These are phyloP conservation scores for Petaurus breviceps DNA, from an alignment of 2,113 vertebrate genomes.

Conservation along the genomic window DNA sequence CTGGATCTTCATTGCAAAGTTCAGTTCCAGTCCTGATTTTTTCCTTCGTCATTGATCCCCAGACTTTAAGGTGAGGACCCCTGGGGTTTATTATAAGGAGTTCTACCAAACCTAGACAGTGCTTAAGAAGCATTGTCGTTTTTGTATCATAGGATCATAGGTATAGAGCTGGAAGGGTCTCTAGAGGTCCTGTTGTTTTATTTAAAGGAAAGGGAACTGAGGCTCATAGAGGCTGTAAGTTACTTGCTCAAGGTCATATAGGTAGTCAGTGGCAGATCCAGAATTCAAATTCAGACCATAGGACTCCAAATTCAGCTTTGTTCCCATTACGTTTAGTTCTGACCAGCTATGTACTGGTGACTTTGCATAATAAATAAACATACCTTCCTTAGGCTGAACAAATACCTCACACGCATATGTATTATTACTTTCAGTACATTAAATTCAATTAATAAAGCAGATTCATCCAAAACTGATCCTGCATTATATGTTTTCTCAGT, in stretches of 20 bases:
- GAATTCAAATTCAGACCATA: slow-evolving; percentile 29
- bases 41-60: not conserved
- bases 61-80: not conserved
- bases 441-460: too few species aligned
- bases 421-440: too few species aligned
- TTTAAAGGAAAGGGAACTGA: slow-evolving; percentile 43
- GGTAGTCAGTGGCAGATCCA: not conserved
- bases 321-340: not conserved
- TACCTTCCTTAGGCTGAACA: not conserved
- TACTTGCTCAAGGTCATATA: not conserved
- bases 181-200: not conserved
- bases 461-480: too few species aligned
- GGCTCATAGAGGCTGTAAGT: not conserved
- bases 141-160: not conserved
- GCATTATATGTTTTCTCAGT: too few species aligned
- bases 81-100: not conserved
- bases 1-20: not conserved
- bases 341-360: not conserved
- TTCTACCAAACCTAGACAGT: not conserved
- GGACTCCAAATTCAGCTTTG: not conserved
- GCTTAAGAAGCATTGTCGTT: not conserved
- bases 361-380: not conserved
- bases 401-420: not conserved
- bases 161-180: not conserved
- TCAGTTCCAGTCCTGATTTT: not conserved